These are phyloP conservation scores for Gadopsis marmoratus DNA, from an alignment of 2,797 vertebrate species.

Conservation along the genomic window DNA sequence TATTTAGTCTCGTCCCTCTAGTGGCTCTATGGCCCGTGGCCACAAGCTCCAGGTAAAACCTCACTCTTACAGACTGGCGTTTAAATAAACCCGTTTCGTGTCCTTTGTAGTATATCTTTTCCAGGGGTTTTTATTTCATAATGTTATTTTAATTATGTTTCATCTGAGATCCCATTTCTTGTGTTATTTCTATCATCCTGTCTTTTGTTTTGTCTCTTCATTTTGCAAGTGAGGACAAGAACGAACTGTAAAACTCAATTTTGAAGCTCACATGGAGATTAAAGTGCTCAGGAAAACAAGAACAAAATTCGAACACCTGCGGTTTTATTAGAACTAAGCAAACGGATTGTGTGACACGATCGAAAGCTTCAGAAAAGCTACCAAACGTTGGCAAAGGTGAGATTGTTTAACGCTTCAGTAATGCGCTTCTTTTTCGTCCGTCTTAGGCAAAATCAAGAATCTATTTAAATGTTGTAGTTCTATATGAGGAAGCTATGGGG, in stretches of 20 bases:
- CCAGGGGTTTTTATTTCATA: not conserved
- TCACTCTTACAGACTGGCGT: not conserved
- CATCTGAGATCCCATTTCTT: not conserved
- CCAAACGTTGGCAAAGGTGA: too few species aligned
- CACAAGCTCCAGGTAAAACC: too few species aligned
- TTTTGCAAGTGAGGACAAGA: not conserved
- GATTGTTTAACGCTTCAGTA: not conserved
- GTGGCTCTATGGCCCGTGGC: too few species aligned
- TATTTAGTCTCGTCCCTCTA: not conserved
- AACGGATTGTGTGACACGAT: too few species aligned
- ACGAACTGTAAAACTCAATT: not conserved
- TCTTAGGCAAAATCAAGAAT: not conserved
- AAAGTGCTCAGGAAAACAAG: too few species aligned
- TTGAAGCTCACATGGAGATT: not conserved
- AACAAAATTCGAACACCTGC: too few species aligned
- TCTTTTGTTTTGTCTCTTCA: not conserved
- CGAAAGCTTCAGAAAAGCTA: too few species aligned
- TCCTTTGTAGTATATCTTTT: not conserved
- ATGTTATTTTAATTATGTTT: not conserved
- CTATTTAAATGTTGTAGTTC: too few species aligned
- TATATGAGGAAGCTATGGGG: not conserved
- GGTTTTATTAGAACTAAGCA: too few species aligned
- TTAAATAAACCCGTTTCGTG: not conserved
- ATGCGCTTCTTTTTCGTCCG: not conserved
- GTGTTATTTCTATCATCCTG: not conserved